These are phyloP conservation scores for Aphelinus atriplicis DNA, from an alignment of 1,140 invertebrate species.

Conservation along the genomic window DNA sequence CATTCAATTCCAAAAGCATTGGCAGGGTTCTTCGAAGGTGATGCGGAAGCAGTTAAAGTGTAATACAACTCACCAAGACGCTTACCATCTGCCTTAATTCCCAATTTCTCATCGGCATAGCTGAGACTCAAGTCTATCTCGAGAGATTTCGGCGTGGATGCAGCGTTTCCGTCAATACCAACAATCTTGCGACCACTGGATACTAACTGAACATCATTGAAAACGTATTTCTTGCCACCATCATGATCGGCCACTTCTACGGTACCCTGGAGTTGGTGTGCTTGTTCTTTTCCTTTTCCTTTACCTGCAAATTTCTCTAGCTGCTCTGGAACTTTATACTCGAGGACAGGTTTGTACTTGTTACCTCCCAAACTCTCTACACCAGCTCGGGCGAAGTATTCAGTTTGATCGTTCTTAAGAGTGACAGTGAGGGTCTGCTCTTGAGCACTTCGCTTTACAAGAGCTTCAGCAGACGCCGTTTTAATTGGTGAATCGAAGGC, in stretches of 20 bases:
- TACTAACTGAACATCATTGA: conserved; percentile 69
- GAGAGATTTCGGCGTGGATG: conserved; percentile 55
- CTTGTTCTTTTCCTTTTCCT: conserved; percentile 55
- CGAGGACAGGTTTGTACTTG: conserved; percentile 75
- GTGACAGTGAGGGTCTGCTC: conserved; percentile 69
- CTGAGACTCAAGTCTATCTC: conserved; percentile 67
- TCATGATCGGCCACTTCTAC: conserved; percentile 66
- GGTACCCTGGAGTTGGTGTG: conserved; percentile 68
- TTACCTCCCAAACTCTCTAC: conserved; percentile 68
- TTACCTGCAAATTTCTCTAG: conserved; percentile 56
- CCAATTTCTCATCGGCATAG: conserved; percentile 64
- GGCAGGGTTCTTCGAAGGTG: conserved; percentile 65
- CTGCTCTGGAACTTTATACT: conserved; percentile 72
- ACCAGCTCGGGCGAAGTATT: conserved; percentile 73
- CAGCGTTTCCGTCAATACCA: conserved; percentile 66
- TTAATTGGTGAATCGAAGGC: conserved; percentile 71
- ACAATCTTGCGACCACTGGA: conserved; percentile 60
- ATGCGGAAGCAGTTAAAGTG: conserved; percentile 47
- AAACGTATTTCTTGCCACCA: conserved; percentile 66
- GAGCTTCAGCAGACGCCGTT: conserved; percentile 65
- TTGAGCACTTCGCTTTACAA: conserved; percentile 66
- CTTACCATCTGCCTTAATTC: conserved; percentile 60
- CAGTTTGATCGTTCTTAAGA: conserved; percentile 68
- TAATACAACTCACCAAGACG: conserved; percentile 42
- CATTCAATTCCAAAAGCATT: conserved; percentile 70